Conservation (phyloP, 92 coral and sea anemone genomes). For the Micromussa lordhowensis region DNA sequence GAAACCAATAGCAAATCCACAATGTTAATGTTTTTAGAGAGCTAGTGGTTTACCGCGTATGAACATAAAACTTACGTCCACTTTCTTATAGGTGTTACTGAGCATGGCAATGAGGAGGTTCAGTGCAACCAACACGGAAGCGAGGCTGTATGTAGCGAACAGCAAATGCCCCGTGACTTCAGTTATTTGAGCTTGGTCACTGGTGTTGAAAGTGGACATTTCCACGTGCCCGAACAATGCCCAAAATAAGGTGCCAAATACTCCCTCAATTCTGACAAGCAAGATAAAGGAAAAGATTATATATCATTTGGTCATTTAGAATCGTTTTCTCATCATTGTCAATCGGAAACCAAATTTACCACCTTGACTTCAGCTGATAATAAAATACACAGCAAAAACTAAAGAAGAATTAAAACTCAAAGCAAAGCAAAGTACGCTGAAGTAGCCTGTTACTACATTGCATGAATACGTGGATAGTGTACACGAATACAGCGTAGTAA, state of each 20-base stretch:
- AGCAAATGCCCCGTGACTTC: constrained; percentile 74
- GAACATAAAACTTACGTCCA: constrained; percentile 62
- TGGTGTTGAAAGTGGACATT: constrained; percentile 57
- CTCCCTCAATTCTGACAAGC: constrained; percentile 53
- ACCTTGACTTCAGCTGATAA: too few relatives aligned
- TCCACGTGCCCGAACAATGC: constrained; percentile 77
- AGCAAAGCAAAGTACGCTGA: too few relatives aligned
- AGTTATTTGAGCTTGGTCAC: constrained; percentile 53
- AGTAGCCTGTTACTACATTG: too few relatives aligned
- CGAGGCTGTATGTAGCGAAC: constrained; percentile 67
- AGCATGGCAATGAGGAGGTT: constrained; percentile 93
- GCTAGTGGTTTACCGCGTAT: neutral
- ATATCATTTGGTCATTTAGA: too few relatives aligned
- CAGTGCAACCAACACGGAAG: constrained; percentile 79
- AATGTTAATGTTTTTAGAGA: neutral
- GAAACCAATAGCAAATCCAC: neutral
- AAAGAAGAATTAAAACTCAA: too few relatives aligned
- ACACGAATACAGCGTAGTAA: too few relatives aligned
- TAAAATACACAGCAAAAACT: too few relatives aligned
- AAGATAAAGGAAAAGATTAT: neutral
- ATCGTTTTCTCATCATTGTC: neutral
- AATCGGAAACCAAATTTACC: too few relatives aligned
- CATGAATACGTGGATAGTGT: too few relatives aligned
- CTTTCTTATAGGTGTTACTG: constrained; percentile 72
- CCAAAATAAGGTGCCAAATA: constrained; percentile 77